A percentile compares a stretch with the other conserved stretches of the same genome.
These are phyloP conservation scores for Plectus sambesii DNA, from an alignment of 1,140 invertebrate genomes.

Conservation along the genomic window DNA sequence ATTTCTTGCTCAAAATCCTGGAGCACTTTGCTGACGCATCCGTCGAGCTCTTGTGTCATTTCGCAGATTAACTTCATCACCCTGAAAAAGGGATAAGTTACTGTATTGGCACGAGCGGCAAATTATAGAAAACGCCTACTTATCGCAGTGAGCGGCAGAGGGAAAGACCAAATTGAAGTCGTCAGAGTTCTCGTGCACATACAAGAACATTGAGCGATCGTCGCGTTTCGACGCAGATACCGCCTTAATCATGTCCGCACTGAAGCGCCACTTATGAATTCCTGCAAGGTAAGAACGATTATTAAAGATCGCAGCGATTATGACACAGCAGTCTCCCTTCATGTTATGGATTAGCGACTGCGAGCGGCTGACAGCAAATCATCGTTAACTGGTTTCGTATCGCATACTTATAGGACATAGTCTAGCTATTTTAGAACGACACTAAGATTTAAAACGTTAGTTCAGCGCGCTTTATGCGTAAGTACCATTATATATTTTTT, in stretches of 20 bases:
- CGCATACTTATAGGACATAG: neutral
- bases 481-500: too few species aligned
- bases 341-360: too few species aligned
- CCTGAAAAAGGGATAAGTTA: slow-evolving; percentile 19
- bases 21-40: slow-evolving; percentile 33
- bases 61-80: slow-evolving; percentile 22
- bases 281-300: slow-evolving; percentile 48
- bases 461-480: too few species aligned
- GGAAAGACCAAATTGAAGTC: slow-evolving; percentile 98
- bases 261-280: slow-evolving; percentile 85
- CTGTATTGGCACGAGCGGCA: slow-evolving; percentile 50
- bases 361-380: too few species aligned
- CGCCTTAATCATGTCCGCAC: slow-evolving; percentile 75
- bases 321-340: slow-evolving; percentile 39
- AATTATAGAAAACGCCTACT: too few species aligned
- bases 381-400: too few species aligned
- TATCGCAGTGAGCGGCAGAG: slow-evolving; percentile 66
- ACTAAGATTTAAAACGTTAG: too few species aligned
- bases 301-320: neutral
- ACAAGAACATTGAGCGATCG: slow-evolving; percentile 84
- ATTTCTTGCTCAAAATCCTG: slow-evolving; percentile 27
- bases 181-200: slow-evolving; percentile 93
- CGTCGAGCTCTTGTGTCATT: slow-evolving; percentile 33
- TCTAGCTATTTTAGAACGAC: slow-evolving; percentile 54
- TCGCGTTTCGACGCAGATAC: slow-evolving; percentile 82